Conservation (phyloP, 2,888 invertebrate species). For the Malacosoma neustria region DNA sequence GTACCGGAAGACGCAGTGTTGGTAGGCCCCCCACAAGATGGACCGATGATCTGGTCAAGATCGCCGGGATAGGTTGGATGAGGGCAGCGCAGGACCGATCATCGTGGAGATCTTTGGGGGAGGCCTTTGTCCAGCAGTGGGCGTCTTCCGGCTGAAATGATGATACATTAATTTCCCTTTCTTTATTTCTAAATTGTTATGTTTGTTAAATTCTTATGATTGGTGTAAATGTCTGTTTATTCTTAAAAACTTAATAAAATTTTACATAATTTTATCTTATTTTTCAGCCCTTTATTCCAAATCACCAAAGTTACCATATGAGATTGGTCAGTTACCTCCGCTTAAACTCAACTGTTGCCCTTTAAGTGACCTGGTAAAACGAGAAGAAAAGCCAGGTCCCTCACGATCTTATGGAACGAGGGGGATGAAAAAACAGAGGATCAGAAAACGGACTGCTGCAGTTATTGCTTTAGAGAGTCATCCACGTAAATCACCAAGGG, state of each 20-base stretch:
- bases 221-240: too few relatives aligned
- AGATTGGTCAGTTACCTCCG: slow-evolving; percentile 79
- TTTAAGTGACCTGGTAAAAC: slow-evolving; percentile 59
- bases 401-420: slow-evolving; percentile 56
- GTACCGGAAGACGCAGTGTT: too few relatives aligned
- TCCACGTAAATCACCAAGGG: slow-evolving; percentile 89
- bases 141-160: too few relatives aligned
- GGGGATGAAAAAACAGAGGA: slow-evolving; percentile 52
- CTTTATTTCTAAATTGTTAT: too few relatives aligned
- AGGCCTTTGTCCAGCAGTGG: too few relatives aligned
- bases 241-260: background rate
- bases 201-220: too few relatives aligned
- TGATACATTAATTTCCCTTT: too few relatives aligned
- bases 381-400: slow-evolving; percentile 52
- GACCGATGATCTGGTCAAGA: too few relatives aligned
- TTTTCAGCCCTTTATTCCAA: slow-evolving; percentile 72
- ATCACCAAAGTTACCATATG: slow-evolving; percentile 83
- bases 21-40: too few relatives aligned
- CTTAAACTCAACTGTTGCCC: slow-evolving; percentile 73
- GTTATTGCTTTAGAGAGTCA: slow-evolving; percentile 62
- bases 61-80: too few relatives aligned
- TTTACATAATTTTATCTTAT: slow-evolving; percentile 6
- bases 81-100: too few relatives aligned
- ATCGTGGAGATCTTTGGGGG: too few relatives aligned
- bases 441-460: slow-evolving; percentile 42